A percentile compares a stretch with the other conserved stretches of the same genome.
Evolutionary conservation across 53 echinoderm and acorn worm species (phyloP).

Genomic region (Echinarachnius parma): DNA sequence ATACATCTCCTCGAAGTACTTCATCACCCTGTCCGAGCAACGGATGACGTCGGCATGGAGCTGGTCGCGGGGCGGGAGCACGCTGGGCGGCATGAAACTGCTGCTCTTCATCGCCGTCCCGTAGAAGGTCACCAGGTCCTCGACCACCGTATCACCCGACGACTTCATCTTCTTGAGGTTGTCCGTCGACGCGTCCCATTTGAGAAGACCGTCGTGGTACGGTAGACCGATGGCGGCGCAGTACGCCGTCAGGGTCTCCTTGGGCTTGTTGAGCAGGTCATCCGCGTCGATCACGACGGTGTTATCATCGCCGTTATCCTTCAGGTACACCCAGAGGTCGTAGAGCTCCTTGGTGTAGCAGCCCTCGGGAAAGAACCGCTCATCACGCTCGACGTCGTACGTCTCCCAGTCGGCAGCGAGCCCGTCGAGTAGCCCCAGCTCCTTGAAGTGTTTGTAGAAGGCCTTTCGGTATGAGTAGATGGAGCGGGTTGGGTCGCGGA

Average conservation of each 20-base stretch:
- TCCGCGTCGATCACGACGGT: conserved; percentile 24
- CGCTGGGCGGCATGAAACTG: conserved; percentile 5
- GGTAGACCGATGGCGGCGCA: conserved; percentile 20
- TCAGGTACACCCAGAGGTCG: conserved; percentile 23
- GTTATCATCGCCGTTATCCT: neutral
- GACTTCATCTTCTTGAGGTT: neutral
- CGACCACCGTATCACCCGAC: neutral
- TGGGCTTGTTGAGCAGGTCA: conserved; percentile 19
- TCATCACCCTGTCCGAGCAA: conserved; percentile 22
- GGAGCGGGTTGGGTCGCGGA: neutral
- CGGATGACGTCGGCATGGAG: conserved; percentile 29
- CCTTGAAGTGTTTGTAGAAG: conserved; percentile 18
- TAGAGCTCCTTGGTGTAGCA: conserved; percentile 23
- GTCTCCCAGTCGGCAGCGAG: conserved; percentile 3
- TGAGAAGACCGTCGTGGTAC: conserved; percentile 9
- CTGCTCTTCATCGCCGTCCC: conserved; percentile 28
- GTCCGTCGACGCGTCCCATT: conserved; percentile 27
- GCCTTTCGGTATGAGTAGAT: conserved; percentile 13
- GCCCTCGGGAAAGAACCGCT: neutral
- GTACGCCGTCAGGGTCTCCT: conserved; percentile 5
- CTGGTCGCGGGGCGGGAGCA: conserved; percentile 12
- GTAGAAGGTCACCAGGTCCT: conserved; percentile 3
- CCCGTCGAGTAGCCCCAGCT: conserved; percentile 12
- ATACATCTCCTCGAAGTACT: conserved; percentile 34
- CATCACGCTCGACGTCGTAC: conserved; percentile 26